Percentiles rank a stretch among this genome's conserved stretches.
These are phyloP conservation scores for Drosophila barbarae DNA, from an alignment of 2,888 invertebrate genomes.

Conservation along the genomic window DNA sequence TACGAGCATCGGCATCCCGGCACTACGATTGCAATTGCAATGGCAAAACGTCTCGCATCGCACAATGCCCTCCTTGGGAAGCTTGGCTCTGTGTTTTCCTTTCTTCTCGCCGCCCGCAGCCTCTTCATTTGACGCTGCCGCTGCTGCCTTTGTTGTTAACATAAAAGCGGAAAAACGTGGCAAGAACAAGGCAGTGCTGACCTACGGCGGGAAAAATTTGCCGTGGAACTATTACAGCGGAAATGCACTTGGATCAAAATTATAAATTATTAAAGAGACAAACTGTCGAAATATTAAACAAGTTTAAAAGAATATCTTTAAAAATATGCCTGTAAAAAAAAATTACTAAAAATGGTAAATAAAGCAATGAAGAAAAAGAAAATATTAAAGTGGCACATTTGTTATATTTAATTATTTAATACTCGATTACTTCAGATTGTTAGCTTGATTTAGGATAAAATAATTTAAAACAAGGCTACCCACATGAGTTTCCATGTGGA, in stretches of 20 bases:
- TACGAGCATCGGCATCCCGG: constrained; percentile 38
- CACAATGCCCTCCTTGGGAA: constrained; percentile 29
- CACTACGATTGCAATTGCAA: constrained; percentile 40
- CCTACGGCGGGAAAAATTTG: constrained; percentile 22
- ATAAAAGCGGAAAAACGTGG: constrained; percentile 34
- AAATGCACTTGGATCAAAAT: constrained; percentile 23
- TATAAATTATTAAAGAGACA: constrained; percentile 10
- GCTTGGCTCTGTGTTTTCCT: constrained; percentile 25
- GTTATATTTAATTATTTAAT: not conserved
- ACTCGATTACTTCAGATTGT: not conserved
- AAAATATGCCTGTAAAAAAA: too few species aligned
- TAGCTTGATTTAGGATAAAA: not conserved
- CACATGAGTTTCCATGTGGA: constrained; percentile 12
- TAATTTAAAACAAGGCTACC: not conserved
- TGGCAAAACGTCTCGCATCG: constrained; percentile 30
- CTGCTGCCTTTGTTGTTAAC: constrained; percentile 38
- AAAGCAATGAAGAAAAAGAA: not conserved
- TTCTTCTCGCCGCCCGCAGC: constrained; percentile 28
- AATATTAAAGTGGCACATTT: too few species aligned
- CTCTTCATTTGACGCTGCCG: constrained; percentile 40
- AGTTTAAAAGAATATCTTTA: not conserved
- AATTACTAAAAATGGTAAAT: too few species aligned
- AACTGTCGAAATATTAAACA: not conserved
- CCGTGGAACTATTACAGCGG: constrained; percentile 23
- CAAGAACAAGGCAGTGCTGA: constrained; percentile 16